Evolutionary conservation across 2,113 vertebrate species (phyloP), one percentile per base, ranked within the genome.

Genomic region (Triplophysa dalaica): DNA sequence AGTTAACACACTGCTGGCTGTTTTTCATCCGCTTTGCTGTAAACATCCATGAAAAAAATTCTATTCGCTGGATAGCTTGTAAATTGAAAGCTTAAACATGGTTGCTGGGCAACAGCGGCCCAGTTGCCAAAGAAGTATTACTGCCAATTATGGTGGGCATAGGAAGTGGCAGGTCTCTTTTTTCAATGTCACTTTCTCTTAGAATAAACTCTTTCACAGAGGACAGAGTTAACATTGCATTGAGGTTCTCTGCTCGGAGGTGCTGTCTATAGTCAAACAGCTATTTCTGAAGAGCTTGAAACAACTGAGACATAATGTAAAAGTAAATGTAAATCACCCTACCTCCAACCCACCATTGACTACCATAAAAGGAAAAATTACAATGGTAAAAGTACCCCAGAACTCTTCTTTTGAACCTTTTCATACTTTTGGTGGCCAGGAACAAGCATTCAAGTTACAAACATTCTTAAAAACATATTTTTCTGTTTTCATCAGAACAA

Each of bases 31-130:
- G 24, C 63, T 61, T 75, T 81, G 75, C 85, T 74, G 81, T 84
- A 89, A 89, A 90, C 86, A 88, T 87, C 84, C 79, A 24, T 24
- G 67, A 79, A 67, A 86, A 81, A 89, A 85, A 86, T 87, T 83
- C 76, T 86, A 87, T 90, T 90, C 85, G 86, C 80, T 87, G 87
- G 84, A 86, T 78, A 65, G 84, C 78, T 90, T 85, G 83, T 87
- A 87, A 91, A 89, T 88, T 87, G 87, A 91, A 90, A 89, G 88
- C 88, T 90, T 86, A 45, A 85, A 87, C 87, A 79, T 43, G 83
- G 89, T 92, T 90, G 87, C 89, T 87, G 89, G 86, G 91, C 88
- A 92, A 91, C 91, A 83, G 70, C 54, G 43, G 64, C 83, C 80
- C 58, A 16, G 82, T 84, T 87, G 83, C 85, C 88, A 88, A 85